A percentile compares a stretch with the other conserved stretches of the same genome.
Evolutionary conservation across 2,113 vertebrate species (phyloP).

Genomic region (Urocynchramus pylzowi): DNA sequence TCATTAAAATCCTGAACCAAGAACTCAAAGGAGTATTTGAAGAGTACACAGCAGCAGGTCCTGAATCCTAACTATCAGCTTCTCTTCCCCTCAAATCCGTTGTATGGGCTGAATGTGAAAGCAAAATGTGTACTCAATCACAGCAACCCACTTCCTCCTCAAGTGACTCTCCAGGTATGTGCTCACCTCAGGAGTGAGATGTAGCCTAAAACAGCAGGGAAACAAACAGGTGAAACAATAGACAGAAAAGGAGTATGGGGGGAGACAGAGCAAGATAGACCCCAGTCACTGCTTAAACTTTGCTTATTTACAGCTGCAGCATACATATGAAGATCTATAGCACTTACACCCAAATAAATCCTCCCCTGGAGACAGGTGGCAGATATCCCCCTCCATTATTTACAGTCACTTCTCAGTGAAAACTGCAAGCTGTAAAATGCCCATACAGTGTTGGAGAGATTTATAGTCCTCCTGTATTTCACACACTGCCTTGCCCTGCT

Average conservation of each 20-base stretch:
- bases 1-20: slow-evolving; percentile 56
- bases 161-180: neutral
- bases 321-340: slow-evolving; percentile 62
- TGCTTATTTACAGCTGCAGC: slow-evolving; percentile 59
- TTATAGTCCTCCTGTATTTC: slow-evolving; percentile 55
- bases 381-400: slow-evolving; percentile 63
- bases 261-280: neutral
- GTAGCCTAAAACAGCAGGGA: neutral
- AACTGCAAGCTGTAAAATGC: slow-evolving; percentile 68
- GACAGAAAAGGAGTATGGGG: neutral
- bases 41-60: neutral
- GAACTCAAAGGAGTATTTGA: slow-evolving; percentile 61
- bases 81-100: neutral
- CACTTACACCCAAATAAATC: slow-evolving; percentile 66
- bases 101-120: neutral
- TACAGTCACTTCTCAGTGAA: slow-evolving; percentile 61
- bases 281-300: slow-evolving; percentile 36
- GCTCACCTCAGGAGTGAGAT: neutral
- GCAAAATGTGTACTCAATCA: neutral
- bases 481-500: neutral
- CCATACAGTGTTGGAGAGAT: slow-evolving; percentile 48
- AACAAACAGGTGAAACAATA: neutral
- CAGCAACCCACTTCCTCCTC: neutral
- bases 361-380: slow-evolving; percentile 61
- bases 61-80: slow-evolving; percentile 37